Evolutionary conservation across 2,797 vertebrate genomes (phyloP), one percentile per base, ranked within the genome.

Genomic region (Botia almorhae): DNA sequence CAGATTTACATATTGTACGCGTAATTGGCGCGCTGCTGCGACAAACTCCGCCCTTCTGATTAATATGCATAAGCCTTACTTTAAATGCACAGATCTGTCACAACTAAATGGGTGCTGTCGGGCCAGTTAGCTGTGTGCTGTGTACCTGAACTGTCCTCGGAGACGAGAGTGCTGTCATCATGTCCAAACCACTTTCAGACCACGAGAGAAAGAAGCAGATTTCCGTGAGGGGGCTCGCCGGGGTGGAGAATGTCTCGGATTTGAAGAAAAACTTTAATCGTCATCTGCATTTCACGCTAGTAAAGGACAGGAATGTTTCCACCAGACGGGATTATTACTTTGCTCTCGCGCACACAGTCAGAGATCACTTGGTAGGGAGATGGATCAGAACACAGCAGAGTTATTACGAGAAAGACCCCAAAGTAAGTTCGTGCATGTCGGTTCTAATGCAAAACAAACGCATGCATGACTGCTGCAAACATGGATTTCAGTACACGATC

Each of bases 371-470:
- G 81, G 93, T 98, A 61, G 96, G 97, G 76, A 94, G 95, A 80
- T 97, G 96, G 96, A 96, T 98, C 91, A 92, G 96, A 86, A 98
- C 96, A 7, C 97, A 98, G 91, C 97, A 97, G 91, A 87, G 96
- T 90, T 97, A 97, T 92, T 97, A 98, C 63, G 96, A 97, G 90
- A 96, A 95, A 86, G 97, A 98, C 89, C 97, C 97, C 83, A 97
- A 98, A 95, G 97, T 98, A 92, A 91, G 83, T 48, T 29, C 55
- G 39, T 33, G 70, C 74, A 85, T 76, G 74, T 33, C 12, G 58
- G 46, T 19, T 43, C 19, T 81, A 43, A 50, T 48, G n/a, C 11
- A 29, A 26, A 72, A 16, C 33, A 43, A 79, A 70, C 33, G 61
- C 33, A 56, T 79, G 77, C 77, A 72, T 71, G 48, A 53, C 13